Conservation (phyloP, 1,140 invertebrate species). For the Saccostrea glomerata region DNA sequence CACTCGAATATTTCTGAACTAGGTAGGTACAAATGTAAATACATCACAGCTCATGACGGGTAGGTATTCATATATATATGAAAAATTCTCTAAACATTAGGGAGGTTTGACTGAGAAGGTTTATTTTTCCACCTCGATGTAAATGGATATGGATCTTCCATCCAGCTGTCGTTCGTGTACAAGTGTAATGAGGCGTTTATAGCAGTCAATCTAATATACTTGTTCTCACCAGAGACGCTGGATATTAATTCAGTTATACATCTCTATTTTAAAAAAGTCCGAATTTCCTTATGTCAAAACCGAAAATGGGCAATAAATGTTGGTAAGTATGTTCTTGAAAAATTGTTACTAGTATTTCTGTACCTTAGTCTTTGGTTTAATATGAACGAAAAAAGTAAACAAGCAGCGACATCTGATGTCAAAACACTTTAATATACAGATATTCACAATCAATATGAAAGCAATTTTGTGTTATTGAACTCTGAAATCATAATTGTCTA, state of each 20-base stretch:
- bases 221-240: neutral
- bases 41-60: too few relatives aligned
- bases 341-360: neutral
- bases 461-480: too few relatives aligned
- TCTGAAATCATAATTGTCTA: too few relatives aligned
- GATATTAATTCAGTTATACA: neutral
- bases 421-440: too few relatives aligned
- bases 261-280: neutral
- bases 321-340: neutral
- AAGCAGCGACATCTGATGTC: too few relatives aligned
- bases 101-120: too few relatives aligned
- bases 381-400: neutral
- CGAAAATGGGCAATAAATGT: slow-evolving; percentile 6
- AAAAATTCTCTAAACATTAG: too few relatives aligned
- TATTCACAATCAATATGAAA: too few relatives aligned
- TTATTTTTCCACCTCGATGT: neutral
- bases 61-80: too few relatives aligned
- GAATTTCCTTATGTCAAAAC: slow-evolving; percentile 23
- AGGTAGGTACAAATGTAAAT: too few relatives aligned
- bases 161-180: neutral
- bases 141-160: too few relatives aligned
- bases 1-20: too few relatives aligned
- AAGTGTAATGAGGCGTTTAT: neutral
- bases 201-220: neutral
- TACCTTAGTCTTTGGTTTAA: neutral